Conservation (phyloP, 2,888 invertebrate genomes). For the Sialis fuliginosa region DNA sequence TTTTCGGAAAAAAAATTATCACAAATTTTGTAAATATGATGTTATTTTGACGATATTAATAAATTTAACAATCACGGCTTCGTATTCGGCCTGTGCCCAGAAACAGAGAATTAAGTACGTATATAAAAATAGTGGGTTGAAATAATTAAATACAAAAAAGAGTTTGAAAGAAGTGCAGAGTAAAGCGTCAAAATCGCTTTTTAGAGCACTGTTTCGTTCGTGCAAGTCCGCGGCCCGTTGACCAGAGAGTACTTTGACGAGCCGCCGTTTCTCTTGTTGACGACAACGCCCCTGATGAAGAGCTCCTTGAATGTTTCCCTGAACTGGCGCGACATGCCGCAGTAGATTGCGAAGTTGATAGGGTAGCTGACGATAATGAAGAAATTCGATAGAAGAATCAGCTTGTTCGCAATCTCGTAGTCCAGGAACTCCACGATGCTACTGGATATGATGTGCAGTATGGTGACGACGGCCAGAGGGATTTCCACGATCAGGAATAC, state of each 20-base stretch:
- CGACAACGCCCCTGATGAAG: conserved; percentile 44
- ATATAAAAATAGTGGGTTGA: too few species aligned
- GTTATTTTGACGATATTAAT: too few species aligned
- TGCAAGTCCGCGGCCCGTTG: conserved; percentile 66
- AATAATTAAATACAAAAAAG: too few species aligned
- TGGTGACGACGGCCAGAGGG: conserved; percentile 65
- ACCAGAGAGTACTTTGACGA: conserved; percentile 66
- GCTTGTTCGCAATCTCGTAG: conserved; percentile 58
- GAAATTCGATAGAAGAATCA: conserved; percentile 74
- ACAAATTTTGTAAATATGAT: too few species aligned
- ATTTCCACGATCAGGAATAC: conserved; percentile 72
- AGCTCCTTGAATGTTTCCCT: conserved; percentile 80
- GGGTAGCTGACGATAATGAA: conserved; percentile 83
- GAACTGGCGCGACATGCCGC: conserved; percentile 89
- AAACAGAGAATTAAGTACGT: too few species aligned
- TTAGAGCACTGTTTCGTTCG: conserved; percentile 68
- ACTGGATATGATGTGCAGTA: conserved; percentile 66
- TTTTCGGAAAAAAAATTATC: too few species aligned
- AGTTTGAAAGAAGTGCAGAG: too few species aligned
- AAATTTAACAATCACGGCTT: too few species aligned
- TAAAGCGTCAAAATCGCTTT: not conserved
- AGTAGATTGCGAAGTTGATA: conserved; percentile 89
- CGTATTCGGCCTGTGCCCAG: too few species aligned
- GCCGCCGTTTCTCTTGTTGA: conserved; percentile 42
- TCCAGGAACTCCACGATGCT: conserved; percentile 53